Conservation (phyloP, 2,797 vertebrate genomes). For the Amniataba percoides region DNA sequence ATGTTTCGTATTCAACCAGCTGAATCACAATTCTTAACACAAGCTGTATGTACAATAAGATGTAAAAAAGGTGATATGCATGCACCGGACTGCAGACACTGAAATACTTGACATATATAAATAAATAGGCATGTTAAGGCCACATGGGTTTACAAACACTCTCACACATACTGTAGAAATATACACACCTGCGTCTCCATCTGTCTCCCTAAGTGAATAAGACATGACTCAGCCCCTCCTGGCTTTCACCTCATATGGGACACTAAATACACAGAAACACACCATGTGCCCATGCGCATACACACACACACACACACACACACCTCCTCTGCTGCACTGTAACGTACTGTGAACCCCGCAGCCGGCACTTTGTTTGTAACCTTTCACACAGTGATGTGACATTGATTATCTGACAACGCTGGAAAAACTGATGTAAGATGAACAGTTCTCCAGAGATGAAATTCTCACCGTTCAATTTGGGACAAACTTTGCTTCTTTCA, state of each 20-base stretch:
- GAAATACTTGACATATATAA: conserved; percentile 19
- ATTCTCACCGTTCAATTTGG: conserved; percentile 41
- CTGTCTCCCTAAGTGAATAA: conserved; percentile 75
- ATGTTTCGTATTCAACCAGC: too few species aligned
- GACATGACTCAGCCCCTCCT: conserved; percentile 74
- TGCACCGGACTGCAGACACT: conserved; percentile 26
- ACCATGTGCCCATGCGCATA: conserved; percentile 16
- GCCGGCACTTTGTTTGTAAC: conserved; percentile 53
- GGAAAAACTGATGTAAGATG: conserved; percentile 40
- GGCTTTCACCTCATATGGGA: conserved; percentile 70
- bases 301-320: conserved; percentile 17
- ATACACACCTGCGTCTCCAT: conserved; percentile 78
- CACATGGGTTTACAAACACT: conserved; percentile 32
- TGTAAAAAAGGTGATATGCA: neutral
- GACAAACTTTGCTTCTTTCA: conserved; percentile 52
- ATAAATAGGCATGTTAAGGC: conserved; percentile 33
- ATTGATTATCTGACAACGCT: conserved; percentile 62
- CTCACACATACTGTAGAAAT: conserved; percentile 44
- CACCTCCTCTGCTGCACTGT: conserved; percentile 40
- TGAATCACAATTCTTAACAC: neutral
- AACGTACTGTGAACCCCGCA: conserved; percentile 38
- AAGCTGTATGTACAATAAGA: conserved; percentile 11
- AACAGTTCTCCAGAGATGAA: conserved; percentile 32
- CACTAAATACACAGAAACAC: conserved; percentile 60
- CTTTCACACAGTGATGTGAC: conserved; percentile 56